Base-by-base conservation (phyloP, 2,113 vertebrate species). In the Poeciliopsis occidentalis region DNA sequence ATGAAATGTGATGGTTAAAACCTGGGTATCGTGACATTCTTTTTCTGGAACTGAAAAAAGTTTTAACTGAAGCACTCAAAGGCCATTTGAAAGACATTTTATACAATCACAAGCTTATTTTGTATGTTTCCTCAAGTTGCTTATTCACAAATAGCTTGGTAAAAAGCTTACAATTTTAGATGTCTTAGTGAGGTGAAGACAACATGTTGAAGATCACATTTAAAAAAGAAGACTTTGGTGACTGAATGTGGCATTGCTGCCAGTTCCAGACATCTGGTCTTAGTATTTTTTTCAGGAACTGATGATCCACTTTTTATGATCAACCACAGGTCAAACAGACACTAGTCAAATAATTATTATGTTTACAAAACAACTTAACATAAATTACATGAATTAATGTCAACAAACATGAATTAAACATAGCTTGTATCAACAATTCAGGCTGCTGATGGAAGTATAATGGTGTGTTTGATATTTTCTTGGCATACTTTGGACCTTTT, bases 1-100 rank as follows among this genome's bases (percentile, higher is more conserved):
- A 34, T 67, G 75, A 73, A 82, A 86, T 79, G 75, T 86, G 60
- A 84, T 57, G 65, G 78, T 81, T 81, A 60, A 82, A 75, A 64
- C 69, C 79, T 17, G 51, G 37, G 37, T 26, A 26, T 70, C 81
- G 32, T 37, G 31, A 47, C 39, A 64, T 31, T 39, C 2, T 61
- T 73, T 71, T 67, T 37, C 78, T 73, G 71, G 60, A 67, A 29
- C 60, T 13, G 27, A 81, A 80, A 61, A 22, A 8, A 78, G 60
- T 66, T 74, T n/a, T 34, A 66, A 63, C 73, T 65, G 57, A 82
- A 74, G 57, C 29, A 67, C 32, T 44, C 0, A 4, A 77, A n/a
- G 3, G 3, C 7, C 7, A 54, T 54, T 54, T 54, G 22, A 11
- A 54, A 54, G 15, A n/a, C 19, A n/a, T 12, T 11, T 54, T 3